A percentile compares a stretch with the other conserved stretches of the same genome.
Evolutionary conservation across 2,113 vertebrate genomes (phyloP).

Genomic region (Pseudopipra pipra): DNA sequence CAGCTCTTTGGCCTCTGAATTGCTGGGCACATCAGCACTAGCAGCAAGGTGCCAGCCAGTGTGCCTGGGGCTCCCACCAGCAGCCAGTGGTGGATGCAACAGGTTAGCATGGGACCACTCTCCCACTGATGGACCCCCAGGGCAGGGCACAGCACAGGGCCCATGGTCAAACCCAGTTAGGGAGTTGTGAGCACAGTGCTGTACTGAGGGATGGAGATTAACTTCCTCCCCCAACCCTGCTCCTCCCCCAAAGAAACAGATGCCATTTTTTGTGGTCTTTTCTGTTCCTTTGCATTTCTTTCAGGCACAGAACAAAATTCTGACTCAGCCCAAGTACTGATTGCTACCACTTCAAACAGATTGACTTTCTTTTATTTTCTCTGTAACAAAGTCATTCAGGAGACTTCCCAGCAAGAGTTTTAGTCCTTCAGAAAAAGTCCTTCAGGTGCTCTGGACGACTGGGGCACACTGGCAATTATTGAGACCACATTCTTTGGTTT

Average conservation of each 20-base stretch:
- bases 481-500: fast-evolving
- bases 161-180: fast-evolving
- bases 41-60: fast-evolving
- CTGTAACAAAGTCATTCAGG: neutral
- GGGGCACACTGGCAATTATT: neutral
- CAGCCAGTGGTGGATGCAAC: fast-evolving
- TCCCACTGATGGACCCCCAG: fast-evolving
- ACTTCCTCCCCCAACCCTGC: neutral
- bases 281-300: neutral
- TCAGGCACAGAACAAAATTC: neutral
- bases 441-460: neutral
- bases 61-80: fast-evolving
- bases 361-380: neutral
- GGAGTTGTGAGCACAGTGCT: neutral
- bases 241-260: neutral
- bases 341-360: neutral
- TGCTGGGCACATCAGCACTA: fast-evolving
- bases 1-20: neutral
- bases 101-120: fast-evolving
- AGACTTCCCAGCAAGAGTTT: neutral
- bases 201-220: neutral
- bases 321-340: neutral
- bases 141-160: neutral
- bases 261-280: neutral
- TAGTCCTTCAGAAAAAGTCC: neutral